Conservation (phyloP, 2,888 invertebrate species). For the Cephus pulcher region DNA sequence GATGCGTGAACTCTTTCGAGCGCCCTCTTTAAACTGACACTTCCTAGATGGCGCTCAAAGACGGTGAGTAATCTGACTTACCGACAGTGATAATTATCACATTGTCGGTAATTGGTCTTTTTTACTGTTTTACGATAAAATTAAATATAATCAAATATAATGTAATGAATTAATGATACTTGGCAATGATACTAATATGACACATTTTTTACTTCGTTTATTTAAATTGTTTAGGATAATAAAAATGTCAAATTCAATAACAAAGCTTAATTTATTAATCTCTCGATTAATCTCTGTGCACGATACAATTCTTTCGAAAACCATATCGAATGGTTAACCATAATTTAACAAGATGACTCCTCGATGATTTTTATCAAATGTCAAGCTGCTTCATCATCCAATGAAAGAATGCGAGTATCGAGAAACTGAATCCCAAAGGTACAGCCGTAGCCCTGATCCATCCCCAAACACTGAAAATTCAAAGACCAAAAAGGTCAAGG, state of each 20-base stretch:
- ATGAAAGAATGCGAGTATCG: conserved; percentile 81
- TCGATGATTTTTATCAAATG: conserved; percentile 48
- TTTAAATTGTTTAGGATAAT: not conserved
- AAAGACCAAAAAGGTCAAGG: not conserved
- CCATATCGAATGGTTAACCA: not conserved
- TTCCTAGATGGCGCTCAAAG: not conserved
- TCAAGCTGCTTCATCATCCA: conserved; percentile 82
- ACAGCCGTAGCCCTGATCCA: conserved; percentile 83
- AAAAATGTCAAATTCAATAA: not conserved
- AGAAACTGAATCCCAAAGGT: conserved; percentile 85
- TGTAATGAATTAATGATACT: not conserved
- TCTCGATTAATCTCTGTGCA: not conserved
- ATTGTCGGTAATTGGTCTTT: not conserved
- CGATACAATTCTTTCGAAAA: not conserved
- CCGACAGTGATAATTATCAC: not conserved
- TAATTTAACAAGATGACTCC: not conserved
- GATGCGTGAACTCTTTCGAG: not conserved
- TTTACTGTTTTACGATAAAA: not conserved
- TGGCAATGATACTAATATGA: not conserved
- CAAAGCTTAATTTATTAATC: conserved; percentile 1
- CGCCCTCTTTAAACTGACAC: not conserved
- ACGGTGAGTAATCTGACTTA: not conserved
- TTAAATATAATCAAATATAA: not conserved
- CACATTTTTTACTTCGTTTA: not conserved
- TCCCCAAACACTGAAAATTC: conserved; percentile 73